Evolutionary conservation across 64 coral and sea anemone genomes (phyloP), one percentile per base, ranked within the genome.

Genomic region (Dendrophyllia cribrosa): DNA sequence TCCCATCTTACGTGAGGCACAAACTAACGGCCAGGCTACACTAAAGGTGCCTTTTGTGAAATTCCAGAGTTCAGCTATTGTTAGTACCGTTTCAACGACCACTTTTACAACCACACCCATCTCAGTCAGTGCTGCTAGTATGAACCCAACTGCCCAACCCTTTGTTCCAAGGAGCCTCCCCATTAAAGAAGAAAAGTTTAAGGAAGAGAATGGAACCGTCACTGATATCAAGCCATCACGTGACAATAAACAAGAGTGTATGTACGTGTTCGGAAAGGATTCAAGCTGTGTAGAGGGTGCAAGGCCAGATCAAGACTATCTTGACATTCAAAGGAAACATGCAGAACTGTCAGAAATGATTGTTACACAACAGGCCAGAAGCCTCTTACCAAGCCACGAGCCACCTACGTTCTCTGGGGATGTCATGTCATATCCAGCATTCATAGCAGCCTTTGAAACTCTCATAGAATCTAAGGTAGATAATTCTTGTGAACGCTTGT

Each of bases 381-480:
- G 88, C 52, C 75, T 72, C 68, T 51, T 95, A 56, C 89, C 89
- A 14, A 71, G 26, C 43, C 75, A 68, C 49, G 71, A 91, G 61
- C 89, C 78, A 46, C 70, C 79, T 20, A 75, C 55, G 20, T 92
- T 92, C 53, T 60, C 67, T 74, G 89, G 89, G 4, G 79, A 92
- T 43, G 45, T 64, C 55, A 58, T 96, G 58, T 77, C 91, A 6
- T 96, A 77, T 59, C 83, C 91, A 59, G 91, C 84, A 89, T 96
- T 92, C 66, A 85, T 61, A 16, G 80, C 87, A 5, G 82, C 91
- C 51, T 88, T 93, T 68, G 61, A 84, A 45, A 24, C 94, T 20
- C 78, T 96, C 15, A 90, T 87, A 58, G 90, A 92, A 50, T 85
- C 78, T 12, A 96, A 88, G 51, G 77, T 96, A 13, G 90, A 83